A percentile compares a stretch with the other conserved stretches of the same genome.
phyloP scores from a whole-genome alignment of 1,140 invertebrate genomes.

The Akabosia matsudoensis region DNA sequence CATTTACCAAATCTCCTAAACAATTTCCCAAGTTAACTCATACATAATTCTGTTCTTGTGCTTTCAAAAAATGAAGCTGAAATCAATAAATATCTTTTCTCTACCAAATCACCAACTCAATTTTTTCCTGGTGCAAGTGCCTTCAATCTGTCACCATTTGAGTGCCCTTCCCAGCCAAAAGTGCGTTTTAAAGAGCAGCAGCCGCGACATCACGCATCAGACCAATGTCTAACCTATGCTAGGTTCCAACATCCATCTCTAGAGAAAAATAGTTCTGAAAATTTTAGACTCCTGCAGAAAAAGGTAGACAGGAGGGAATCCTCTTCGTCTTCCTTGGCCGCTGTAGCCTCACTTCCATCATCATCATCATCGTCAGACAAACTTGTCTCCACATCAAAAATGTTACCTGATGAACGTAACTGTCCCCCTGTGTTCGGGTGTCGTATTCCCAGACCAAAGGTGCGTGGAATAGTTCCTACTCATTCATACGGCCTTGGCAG shows the following conservation, averaged over 20 bases:
- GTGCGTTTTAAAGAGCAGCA: slow-evolving; percentile 13
- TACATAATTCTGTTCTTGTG: not conserved
- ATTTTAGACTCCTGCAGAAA: not conserved
- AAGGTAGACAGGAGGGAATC: too few relatives aligned
- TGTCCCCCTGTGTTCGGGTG: slow-evolving; percentile 14
- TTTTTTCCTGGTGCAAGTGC: not conserved
- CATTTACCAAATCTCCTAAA: not conserved
- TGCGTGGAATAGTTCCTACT: not conserved
- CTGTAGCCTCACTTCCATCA: too few relatives aligned
- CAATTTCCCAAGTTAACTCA: not conserved
- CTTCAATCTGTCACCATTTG: not conserved
- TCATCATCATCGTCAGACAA: not conserved
- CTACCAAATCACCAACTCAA: not conserved
- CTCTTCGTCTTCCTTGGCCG: not conserved
- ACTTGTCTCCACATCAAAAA: not conserved
- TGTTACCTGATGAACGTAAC: slow-evolving; percentile 13
- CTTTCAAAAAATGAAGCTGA: not conserved
- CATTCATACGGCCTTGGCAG: slow-evolving; percentile 17
- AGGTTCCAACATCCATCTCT: not conserved
- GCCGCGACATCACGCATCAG: not conserved
- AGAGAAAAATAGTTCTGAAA: not conserved
- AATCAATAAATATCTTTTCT: not conserved
- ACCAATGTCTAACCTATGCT: not conserved
- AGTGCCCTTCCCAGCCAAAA: not conserved
- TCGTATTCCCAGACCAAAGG: slow-evolving; percentile 7